Evolutionary conservation across 1,140 invertebrate genomes (phyloP), one percentile per base, ranked within the genome.

Genomic region (Melanaphis sacchari): DNA sequence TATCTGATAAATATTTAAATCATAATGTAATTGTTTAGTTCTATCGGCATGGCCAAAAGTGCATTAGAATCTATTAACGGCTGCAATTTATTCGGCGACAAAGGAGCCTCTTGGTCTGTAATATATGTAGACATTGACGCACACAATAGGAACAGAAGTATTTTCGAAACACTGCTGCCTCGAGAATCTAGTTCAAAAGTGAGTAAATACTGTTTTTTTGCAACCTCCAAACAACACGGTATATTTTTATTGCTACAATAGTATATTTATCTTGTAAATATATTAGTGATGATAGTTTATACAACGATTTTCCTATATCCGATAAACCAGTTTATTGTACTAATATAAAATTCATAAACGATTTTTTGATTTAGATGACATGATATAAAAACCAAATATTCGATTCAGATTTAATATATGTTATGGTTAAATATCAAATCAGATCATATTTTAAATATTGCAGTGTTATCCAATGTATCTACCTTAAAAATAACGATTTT

Each of bases 121-220:
- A 98, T 99, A 94, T 99, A 99, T 96, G 99, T 99, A 26, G 99
- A 99, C 95, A 99, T 99, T 94, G 99, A 99, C 96, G 99, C 99
- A 40, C 99, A 99, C 95, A 99, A 99, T 96, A 96, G 99, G 93
- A 99, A 99, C 95, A 96, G 99, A 94, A 99, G 98, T 95, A 99
- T 99, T 94, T 99, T 99, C 95, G 99, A 99, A 96, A 99, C 99
- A 21, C 97, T 99, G 95, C 95, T 99, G 88, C 99, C 99, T 1
- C 96, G 99, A 95, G 99, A 99, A 96, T 99, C 99, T 0, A 99
- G 98, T 95, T 99, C 99, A 21, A 99, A 99, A 96, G 99, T 99
- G 95, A 94, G 59, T 94, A 46, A 40, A 91, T 93, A 54, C 31
- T 26, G 66, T 66, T 87, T 82, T 82, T 93, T 46, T 41, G 15